Percentiles rank a stretch among this genome's conserved stretches.
Evolutionary conservation across 1,140 invertebrate species (phyloP).

Genomic region (Drosophila aff.): DNA sequence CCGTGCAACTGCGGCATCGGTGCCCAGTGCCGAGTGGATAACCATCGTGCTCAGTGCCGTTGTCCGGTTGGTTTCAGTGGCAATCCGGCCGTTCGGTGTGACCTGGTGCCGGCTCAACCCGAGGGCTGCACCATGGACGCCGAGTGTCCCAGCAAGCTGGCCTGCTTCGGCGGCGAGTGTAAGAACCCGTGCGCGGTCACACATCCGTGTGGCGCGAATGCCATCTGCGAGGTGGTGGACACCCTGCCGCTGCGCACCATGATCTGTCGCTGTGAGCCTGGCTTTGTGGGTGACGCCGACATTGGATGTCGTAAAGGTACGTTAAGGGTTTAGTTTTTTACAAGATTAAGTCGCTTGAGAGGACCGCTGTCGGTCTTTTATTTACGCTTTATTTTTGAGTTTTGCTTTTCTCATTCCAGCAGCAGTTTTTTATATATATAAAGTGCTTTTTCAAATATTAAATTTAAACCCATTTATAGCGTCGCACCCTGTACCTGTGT

Average conservation of each 20-base stretch:
- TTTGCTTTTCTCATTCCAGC: slow-evolving; percentile 78
- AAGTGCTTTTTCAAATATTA: slow-evolving; percentile 37
- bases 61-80: slow-evolving; percentile 94
- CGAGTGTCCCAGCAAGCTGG: slow-evolving; percentile 93
- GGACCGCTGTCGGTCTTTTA: background rate
- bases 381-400: slow-evolving; percentile 61
- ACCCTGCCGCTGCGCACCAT: slow-evolving; percentile 94
- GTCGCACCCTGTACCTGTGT: slow-evolving; percentile 53
- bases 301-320: slow-evolving; percentile 90
- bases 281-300: slow-evolving; percentile 93
- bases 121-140: slow-evolving; percentile 92
- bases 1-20: slow-evolving; percentile 91
- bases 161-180: slow-evolving; percentile 92
- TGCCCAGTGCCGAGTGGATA: slow-evolving; percentile 91
- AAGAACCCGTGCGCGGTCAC: slow-evolving; percentile 92
- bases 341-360: background rate
- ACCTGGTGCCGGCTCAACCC: slow-evolving; percentile 86
- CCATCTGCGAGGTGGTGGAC: slow-evolving; percentile 92
- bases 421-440: slow-evolving; percentile 37
- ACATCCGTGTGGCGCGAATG: slow-evolving; percentile 92
- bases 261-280: slow-evolving; percentile 93
- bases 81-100: slow-evolving; percentile 90
- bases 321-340: background rate
- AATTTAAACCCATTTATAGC: slow-evolving; percentile 29
- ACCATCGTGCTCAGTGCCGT: slow-evolving; percentile 91